Conservation (phyloP, 2,888 invertebrate species). For the Aleiodes alternator region DNA sequence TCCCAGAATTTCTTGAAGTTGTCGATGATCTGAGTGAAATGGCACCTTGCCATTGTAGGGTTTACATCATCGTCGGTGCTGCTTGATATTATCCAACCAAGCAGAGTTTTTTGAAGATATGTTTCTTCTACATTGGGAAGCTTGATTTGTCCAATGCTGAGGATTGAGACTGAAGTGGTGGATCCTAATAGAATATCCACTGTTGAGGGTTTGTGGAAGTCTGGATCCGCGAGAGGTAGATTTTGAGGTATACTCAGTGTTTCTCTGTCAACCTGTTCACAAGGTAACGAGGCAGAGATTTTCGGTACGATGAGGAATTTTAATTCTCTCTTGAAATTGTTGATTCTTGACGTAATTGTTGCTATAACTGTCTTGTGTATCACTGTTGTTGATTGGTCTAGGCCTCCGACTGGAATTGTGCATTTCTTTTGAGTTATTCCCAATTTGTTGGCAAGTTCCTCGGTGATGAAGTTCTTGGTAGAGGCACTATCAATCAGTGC, state of each 20-base stretch:
- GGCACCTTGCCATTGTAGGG: slow-evolving; percentile 12
- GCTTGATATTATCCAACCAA: no score
- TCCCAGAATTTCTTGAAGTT: slow-evolving; percentile 52
- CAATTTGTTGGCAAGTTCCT: background rate
- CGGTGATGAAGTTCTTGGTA: background rate
- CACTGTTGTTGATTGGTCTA: slow-evolving; percentile 36
- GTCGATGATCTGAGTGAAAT: background rate
- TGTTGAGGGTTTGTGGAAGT: background rate
- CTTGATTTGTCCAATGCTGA: background rate
- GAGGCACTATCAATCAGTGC: background rate
- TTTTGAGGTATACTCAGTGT: background rate
- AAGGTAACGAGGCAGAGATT: background rate
- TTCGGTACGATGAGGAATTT: slow-evolving; percentile 31
- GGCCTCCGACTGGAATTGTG: slow-evolving; percentile 43
- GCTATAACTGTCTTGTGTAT: slow-evolving; percentile 1
- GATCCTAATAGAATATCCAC: background rate
- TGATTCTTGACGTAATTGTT: background rate
- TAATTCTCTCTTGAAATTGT: background rate
- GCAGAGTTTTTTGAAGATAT: no score
- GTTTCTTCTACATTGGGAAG: no score
- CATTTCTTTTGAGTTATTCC: background rate
- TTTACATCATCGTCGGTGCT: slow-evolving; percentile 38
- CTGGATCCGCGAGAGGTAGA: background rate
- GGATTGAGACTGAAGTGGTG: background rate
- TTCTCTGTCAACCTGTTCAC: background rate